phyloP scores from a whole-genome alignment of 2,113 vertebrate genomes.

The Myotis lucifugus region DNA sequence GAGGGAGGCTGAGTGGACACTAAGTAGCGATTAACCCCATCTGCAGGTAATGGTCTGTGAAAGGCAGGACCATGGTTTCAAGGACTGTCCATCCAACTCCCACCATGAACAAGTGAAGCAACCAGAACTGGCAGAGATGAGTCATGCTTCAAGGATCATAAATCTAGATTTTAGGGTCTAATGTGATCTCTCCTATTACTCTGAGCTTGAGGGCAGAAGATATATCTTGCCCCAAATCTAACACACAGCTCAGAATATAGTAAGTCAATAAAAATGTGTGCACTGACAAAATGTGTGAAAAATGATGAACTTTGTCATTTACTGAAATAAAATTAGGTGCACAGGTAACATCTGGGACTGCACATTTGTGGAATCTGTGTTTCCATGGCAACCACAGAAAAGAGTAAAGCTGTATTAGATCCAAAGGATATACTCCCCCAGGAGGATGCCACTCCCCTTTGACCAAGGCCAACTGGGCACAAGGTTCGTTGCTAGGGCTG shows the following conservation, averaged over 20 bases:
- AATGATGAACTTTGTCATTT: not conserved
- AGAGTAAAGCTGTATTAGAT: not conserved
- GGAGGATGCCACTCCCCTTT: not conserved
- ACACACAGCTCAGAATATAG: not conserved
- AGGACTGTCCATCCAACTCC: not conserved
- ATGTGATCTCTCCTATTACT: not conserved
- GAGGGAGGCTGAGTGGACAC: not conserved
- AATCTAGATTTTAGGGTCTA: not conserved
- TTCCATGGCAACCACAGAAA: not conserved
- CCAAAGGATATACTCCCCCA: fast-evolving
- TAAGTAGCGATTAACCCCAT: too few species aligned
- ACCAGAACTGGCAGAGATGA: not conserved
- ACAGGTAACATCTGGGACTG: not conserved
- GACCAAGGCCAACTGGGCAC: not conserved
- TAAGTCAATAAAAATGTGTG: not conserved
- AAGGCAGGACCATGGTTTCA: not conserved
- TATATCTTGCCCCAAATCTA: not conserved
- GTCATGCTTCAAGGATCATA: fast-evolving
- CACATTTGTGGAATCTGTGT: not conserved
- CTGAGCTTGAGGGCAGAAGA: not conserved
- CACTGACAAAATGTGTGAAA: not conserved
- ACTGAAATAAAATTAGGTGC: not conserved
- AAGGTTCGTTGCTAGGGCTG: not conserved
- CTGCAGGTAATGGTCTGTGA: too few species aligned
- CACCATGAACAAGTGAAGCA: not conserved